A percentile compares a stretch with the other conserved stretches of the same genome.
Evolutionary conservation across 1,140 invertebrate genomes (phyloP).

Genomic region (Diachasmimorpha longicaudata): DNA sequence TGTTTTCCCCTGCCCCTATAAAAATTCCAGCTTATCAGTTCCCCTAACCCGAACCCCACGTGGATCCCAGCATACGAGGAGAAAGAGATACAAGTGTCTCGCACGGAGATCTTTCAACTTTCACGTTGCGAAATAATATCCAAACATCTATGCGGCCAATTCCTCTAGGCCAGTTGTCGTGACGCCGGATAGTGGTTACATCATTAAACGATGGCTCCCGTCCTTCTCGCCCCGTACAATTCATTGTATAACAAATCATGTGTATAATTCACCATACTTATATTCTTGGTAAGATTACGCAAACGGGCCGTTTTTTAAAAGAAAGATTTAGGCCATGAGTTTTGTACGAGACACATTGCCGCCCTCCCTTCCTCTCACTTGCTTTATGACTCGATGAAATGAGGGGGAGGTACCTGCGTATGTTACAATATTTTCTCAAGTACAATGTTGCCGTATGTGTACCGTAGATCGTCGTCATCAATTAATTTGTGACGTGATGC

Average conservation of each 20-base stretch:
- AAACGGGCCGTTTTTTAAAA: neutral
- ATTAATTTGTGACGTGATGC: too few species aligned
- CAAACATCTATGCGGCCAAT: constrained; percentile 41
- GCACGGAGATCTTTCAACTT: constrained; percentile 47
- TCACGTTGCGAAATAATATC: constrained; percentile 53
- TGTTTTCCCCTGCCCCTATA: too few species aligned
- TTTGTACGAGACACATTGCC: neutral
- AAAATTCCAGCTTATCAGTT: too few species aligned
- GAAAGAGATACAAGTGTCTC: neutral
- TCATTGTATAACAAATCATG: constrained; percentile 23
- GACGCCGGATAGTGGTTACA: constrained; percentile 9
- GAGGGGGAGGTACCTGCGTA: neutral
- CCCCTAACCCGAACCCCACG: too few species aligned
- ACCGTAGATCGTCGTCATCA: too few species aligned
- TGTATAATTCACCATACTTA: neutral
- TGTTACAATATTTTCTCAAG: too few species aligned
- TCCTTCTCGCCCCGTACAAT: constrained; percentile 6
- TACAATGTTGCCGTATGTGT: too few species aligned
- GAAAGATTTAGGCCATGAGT: neutral
- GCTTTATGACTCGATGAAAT: neutral
- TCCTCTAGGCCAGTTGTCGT: constrained; percentile 18
- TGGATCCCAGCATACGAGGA: neutral
- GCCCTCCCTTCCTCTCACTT: neutral
- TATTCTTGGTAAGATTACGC: neutral
- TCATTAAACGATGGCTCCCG: constrained; percentile 14